Evolutionary conservation across 2,113 vertebrate genomes (phyloP), one percentile per base, ranked within the genome.

Genomic region (Passer domesticus): DNA sequence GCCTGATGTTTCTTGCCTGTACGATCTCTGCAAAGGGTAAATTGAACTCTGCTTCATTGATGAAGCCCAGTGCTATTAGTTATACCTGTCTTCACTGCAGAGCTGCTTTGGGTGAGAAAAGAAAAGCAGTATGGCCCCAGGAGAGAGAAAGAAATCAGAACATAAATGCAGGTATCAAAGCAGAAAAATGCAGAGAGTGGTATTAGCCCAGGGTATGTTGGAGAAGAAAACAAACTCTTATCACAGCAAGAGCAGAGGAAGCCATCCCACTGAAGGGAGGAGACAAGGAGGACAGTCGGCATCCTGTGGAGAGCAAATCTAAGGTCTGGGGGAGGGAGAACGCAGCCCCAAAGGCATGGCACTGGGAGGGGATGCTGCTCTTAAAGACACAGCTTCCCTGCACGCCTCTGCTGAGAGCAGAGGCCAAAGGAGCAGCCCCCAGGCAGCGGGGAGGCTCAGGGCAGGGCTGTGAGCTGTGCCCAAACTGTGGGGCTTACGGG

Each of bases 141-240:
- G 90, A 96, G 88, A 96, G 74, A 50, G 78, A 83, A 44, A 33
- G 70, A 87, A 95, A 92, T 94, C 88, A 59, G 84, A 95, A 83
- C 92, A 46, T 80, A 95, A 93, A 87, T 87, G 89, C 79, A 89
- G 89, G 89, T 96, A 97, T 96, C 95, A 97, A 95, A 96, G 91
- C 90, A 94, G 89, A 95, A 95, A 96, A 96, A 95, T 73, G 83
- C 91, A 86, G 94, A 75, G 76, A 30, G 41, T 27, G 15, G 68
- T 46, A 81, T 93, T 90, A 87, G 78, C 88, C 94, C 94, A 81
- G 87, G 86, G 81, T 91, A 77, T 83, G 60, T 8, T 70, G 82
- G 75, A 86, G 83, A 91, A 87, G 90, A 96, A 96, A 97, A 95
- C 87, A 92, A 96, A 93, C 95, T 92, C 96, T 97, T 96, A 93